Evolutionary conservation across 2,888 invertebrate species (phyloP).

Genomic region (Morpho achilles): DNA sequence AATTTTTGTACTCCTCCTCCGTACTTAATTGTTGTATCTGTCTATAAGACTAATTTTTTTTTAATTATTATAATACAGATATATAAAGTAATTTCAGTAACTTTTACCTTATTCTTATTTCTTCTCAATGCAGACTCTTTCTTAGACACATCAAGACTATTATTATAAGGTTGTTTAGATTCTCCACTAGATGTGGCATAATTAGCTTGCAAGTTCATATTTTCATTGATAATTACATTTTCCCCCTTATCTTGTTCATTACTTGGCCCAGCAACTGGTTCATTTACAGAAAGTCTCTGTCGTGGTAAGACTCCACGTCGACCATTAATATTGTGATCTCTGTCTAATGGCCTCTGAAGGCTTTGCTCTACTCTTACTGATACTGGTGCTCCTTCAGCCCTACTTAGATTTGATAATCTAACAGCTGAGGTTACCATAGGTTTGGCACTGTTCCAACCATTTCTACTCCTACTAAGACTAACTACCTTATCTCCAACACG

Average conservation of each 20-base stretch:
- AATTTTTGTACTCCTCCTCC: too few species aligned
- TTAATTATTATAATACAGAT: too few species aligned
- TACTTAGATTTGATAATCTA: slow-evolving; percentile 58
- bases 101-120: slow-evolving; percentile 57
- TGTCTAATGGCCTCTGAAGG: slow-evolving; percentile 75
- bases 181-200: slow-evolving; percentile 44
- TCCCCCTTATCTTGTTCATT: slow-evolving; percentile 42
- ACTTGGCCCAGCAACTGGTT: slow-evolving; percentile 71
- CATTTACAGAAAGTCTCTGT: slow-evolving; percentile 46
- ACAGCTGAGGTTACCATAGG: slow-evolving; percentile 78
- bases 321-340: slow-evolving; percentile 87
- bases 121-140: slow-evolving; percentile 57
- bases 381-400: slow-evolving; percentile 67
- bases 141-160: slow-evolving; percentile 47
- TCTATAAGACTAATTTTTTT: too few species aligned
- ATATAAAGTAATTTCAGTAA: too few species aligned
- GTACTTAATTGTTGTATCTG: too few species aligned
- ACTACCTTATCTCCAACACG: slow-evolving; percentile 87
- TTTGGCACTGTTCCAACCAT: slow-evolving; percentile 73
- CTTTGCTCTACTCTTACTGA: slow-evolving; percentile 71
- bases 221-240: slow-evolving; percentile 39
- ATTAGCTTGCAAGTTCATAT: slow-evolving; percentile 36
- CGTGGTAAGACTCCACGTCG: slow-evolving; percentile 79
- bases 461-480: slow-evolving; percentile 82
- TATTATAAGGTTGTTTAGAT: slow-evolving; percentile 38